Evolutionary conservation across 2,888 invertebrate species (phyloP), one percentile per base, ranked within the genome.

Genomic region (Scaptomyza caliginosa): DNA sequence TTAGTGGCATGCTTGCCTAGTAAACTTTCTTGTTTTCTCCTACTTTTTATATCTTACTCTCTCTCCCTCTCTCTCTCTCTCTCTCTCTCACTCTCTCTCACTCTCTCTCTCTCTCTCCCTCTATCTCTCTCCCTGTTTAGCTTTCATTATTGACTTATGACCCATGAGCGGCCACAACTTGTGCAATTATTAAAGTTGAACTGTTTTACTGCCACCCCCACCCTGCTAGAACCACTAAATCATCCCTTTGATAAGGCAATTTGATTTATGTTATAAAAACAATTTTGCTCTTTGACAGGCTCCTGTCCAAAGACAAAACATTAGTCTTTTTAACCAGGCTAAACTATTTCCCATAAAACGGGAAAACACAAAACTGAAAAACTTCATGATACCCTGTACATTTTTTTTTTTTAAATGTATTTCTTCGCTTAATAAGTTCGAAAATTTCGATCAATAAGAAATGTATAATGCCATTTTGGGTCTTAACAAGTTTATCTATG

Each of bases 201-300:
- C 62, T 64, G 64, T 23, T 28, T 50, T 51, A 24, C 46, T 8
- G 11, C 36, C 4, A 1, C n/a, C 39, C 13, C 38, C 32, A 24
- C n/a, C 3, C 43, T 34, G 24, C 50, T 55, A 43, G 50, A n/a
- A n/a, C 78, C 77, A 86, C 80, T 81, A 81, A 81, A 81, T 81
- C 86, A 81, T 81, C 80, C 80, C 86, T 86, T 82, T 82, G 81
- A 82, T 82, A 86, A 81, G 86, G 86, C 81, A 86, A 86, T 82
- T 82, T 82, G 86, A 82, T 82, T 82, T 82, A 82, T 82, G 80
- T 82, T 83, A 51, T 58, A 76, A 83, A 86, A 81, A 81, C 84
- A 83, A 81, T 74, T 78, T 83, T 65, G 65, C 68, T 68, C 75
- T 83, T 83, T 86, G 77, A 58, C 76, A 74, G 67, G 71, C 67